Evolutionary conservation across 1,140 invertebrate genomes (phyloP).

Genomic region (Muscidifurax raptorellus): DNA sequence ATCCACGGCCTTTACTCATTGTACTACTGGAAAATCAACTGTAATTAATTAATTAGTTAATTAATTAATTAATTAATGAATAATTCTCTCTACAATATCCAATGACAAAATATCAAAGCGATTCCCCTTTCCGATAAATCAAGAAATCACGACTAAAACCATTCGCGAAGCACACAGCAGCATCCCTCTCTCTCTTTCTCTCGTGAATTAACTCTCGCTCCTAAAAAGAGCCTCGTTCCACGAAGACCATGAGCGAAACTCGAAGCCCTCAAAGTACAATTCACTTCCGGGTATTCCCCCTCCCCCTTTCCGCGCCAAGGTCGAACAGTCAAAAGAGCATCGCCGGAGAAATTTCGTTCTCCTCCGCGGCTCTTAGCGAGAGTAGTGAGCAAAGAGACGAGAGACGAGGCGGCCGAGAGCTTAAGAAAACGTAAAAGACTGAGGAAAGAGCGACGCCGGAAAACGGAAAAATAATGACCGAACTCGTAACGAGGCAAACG

Average conservation of each 20-base stretch:
- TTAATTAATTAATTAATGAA: too few species aligned
- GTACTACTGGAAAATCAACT: too few species aligned
- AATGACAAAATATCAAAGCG: background rate
- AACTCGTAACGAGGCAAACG: background rate
- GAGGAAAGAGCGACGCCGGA: background rate
- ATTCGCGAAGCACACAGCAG: background rate
- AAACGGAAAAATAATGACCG: constrained; percentile 31
- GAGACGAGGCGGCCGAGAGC: background rate
- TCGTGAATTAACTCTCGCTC: constrained; percentile 15
- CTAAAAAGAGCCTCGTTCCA: background rate
- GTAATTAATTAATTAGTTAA: too few species aligned
- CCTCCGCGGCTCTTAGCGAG: background rate
- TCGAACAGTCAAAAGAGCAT: constrained; percentile 37
- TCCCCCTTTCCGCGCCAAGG: background rate
- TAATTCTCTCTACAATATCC: too few species aligned
- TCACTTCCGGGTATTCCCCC: constrained; percentile 31
- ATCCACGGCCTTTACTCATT: too few species aligned
- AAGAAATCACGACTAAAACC: background rate
- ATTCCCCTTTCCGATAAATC: background rate
- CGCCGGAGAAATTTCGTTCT: constrained; percentile 21
- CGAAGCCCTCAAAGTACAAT: constrained; percentile 43
- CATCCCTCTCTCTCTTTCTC: background rate
- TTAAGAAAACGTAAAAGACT: constrained; percentile 33
- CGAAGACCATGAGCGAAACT: background rate
- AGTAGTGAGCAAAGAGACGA: constrained; percentile 5